phyloP scores from a whole-genome alignment of 2,113 vertebrate genomes.

The Microcebus lehilahytsara region DNA sequence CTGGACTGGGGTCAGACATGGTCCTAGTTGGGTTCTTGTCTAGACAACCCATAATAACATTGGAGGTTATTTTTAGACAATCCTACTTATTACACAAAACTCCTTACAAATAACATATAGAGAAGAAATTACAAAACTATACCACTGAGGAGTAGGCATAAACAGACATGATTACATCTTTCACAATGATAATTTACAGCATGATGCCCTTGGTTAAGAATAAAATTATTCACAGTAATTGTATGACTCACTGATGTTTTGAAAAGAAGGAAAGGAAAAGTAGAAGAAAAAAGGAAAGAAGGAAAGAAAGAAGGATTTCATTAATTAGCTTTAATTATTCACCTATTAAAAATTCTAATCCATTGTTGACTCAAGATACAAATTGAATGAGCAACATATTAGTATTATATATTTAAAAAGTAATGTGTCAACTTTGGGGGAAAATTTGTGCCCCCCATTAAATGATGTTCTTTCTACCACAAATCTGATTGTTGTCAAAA shows the following conservation, averaged over 20 bases:
- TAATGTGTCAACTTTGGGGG: background rate
- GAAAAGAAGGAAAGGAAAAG: background rate
- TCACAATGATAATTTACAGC: background rate
- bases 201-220: background rate
- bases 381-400: background rate
- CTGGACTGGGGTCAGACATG: background rate
- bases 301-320: too few species aligned
- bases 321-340: background rate
- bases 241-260: background rate
- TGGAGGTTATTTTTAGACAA: background rate
- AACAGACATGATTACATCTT: background rate
- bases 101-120: background rate
- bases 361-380: background rate
- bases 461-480: background rate
- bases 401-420: too few species aligned
- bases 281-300: background rate
- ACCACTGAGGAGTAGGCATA: background rate
- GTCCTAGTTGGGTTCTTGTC: background rate
- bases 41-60: background rate
- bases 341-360: background rate
- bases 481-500: background rate
- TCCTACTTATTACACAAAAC: background rate
- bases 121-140: background rate
- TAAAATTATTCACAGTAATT: background rate
- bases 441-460: background rate